These are phyloP conservation scores for Myotis vivesi DNA, from an alignment of 2,797 vertebrate species.

Conservation along the genomic window DNA sequence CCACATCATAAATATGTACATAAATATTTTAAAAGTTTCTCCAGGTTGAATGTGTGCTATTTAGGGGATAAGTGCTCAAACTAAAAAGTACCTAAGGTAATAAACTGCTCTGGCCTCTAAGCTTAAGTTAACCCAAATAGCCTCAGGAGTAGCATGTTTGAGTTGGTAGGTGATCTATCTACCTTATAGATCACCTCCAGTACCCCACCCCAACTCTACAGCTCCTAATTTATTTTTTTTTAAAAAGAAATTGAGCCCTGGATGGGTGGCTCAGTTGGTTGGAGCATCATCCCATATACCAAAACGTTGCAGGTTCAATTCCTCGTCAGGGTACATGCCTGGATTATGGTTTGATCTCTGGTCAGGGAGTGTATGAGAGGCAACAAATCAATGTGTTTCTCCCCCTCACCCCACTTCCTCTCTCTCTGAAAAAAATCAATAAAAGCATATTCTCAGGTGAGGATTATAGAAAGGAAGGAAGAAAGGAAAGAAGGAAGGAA, in stretches of 20 bases:
- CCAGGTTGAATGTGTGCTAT: constrained; percentile 21
- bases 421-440: background rate
- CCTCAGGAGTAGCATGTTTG: background rate
- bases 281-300: background rate
- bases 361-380: background rate
- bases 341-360: background rate
- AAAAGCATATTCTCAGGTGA: background rate
- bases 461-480: background rate
- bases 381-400: background rate
- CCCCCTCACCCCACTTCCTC: background rate
- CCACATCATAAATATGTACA: constrained; percentile 66
- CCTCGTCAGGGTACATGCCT: background rate
- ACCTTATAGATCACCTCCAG: background rate
- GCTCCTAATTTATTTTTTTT: background rate
- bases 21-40: constrained; percentile 74
- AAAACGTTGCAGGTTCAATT: background rate
- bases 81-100: background rate
- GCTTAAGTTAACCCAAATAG: background rate
- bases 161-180: background rate
- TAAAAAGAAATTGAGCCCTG: background rate
- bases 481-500: too few species aligned
- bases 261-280: background rate
- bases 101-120: background rate
- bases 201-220: background rate
- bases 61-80: constrained; percentile 42